Base-by-base conservation (phyloP, 2,888 invertebrate species). In the Aphidius colemani region DNA sequence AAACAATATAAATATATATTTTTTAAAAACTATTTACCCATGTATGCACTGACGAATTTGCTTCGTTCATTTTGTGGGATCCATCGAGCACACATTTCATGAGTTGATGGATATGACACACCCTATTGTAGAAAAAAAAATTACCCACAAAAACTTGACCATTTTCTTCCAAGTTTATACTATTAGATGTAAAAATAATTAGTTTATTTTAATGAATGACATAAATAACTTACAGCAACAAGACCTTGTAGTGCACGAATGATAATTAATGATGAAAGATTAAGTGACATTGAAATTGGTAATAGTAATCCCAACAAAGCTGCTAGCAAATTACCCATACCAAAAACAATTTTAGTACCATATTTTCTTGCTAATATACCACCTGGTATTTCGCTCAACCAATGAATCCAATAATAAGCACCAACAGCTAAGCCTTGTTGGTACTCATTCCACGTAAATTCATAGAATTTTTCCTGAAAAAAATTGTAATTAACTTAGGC, bases 1-100 rank as follows among this genome's bases (percentile, higher is more conserved):
- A 18, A 18, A 18, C 13, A 59, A 8, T 46, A 46, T 56, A 59
- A 48, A 46, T 10, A 50, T 39, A 11, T 41, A 45, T 13, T 10
- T 11, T 13, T 57, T 30, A 13, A n/a, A 18, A n/a, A 18, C 50
- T 53, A 7, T 75, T 78, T 77, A 79, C 88, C 88, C 69, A 88
- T 75, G 72, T 88, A 88, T 50, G 88, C 85, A 43, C 88, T 88
- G 4, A 89, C 86, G 68, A 89, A 89, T 80, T 88, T 89, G 73
- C 91, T 90, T 61, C 93, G 85, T 77, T 94, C 94, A 68, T 90
- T 85, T 0, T 91, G 90, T 10, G 93, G 93, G 59, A 93, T 91
- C 94, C 94, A 94, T 71, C 88, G 87, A 0, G 91, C 90, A 67
- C 91, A 90, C 84, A 94, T 85, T 39, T 89, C 85, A 78, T 93